Conservation (phyloP, 2,797 vertebrate species). For the Phoeniculus purpureus region DNA sequence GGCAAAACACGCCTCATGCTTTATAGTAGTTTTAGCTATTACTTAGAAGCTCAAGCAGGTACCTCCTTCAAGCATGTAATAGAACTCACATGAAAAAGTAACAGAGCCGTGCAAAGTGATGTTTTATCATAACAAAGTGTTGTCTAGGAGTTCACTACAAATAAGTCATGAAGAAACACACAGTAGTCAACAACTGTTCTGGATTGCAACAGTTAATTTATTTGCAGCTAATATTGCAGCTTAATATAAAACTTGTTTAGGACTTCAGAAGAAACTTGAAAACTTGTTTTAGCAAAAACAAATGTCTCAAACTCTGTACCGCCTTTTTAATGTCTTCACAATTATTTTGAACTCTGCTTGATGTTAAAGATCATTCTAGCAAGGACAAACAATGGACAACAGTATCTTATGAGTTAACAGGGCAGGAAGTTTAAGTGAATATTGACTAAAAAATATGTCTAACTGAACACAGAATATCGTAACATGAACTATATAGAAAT, state of each 20-base stretch:
- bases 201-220: constrained; percentile 20
- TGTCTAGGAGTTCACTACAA: constrained; percentile 37
- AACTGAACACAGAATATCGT: neutral
- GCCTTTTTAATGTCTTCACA: neutral
- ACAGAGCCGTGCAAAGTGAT: neutral
- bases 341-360: neutral
- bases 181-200: neutral
- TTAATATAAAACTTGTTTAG: neutral
- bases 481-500: neutral
- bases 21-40: constrained; percentile 46
- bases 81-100: constrained; percentile 43
- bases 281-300: neutral
- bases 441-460: neutral
- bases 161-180: constrained; percentile 26
- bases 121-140: constrained; percentile 32
- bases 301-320: neutral
- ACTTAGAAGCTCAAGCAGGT: constrained; percentile 45
- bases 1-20: neutral
- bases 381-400: neutral
- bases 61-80: constrained; percentile 21
- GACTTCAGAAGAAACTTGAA: no score
- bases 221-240: neutral
- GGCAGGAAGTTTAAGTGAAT: neutral
- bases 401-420: neutral
- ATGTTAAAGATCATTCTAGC: neutral